Evolutionary conservation across 1,140 invertebrate genomes (phyloP), one percentile per base, ranked within the genome.

Genomic region (Drosophila biarmipes): DNA sequence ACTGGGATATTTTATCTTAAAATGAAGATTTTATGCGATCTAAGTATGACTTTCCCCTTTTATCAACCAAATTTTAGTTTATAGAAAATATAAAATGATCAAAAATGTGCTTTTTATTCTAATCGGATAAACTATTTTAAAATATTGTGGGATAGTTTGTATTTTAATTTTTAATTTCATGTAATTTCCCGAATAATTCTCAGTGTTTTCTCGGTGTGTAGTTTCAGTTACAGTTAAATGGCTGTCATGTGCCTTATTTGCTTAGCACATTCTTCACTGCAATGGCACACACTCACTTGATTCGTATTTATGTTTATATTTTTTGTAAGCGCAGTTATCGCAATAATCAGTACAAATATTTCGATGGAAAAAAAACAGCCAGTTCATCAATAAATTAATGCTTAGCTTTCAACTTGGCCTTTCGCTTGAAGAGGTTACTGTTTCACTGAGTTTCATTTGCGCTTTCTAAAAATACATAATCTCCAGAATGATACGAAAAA

Each of bases 401-500:
- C 27, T 43, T 34, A 31, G 54, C 38, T 43, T 56, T 62, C 45
- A 48, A 55, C 38, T 66, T 62, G 31, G 31, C 24, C 15, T 46
- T 58, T 46, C 11, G 31, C 31, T 15, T 61, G 31, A 61, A 66
- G 24, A 61, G 48, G 34, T 66, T 61, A 19, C 15, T 48, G 45
- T 31, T 64, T 7, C 31, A 43, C 17, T 29, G 14, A 21, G 37
- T 15, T 45, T 45, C 7, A 31, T 64, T 59, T 35, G n/a, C 31
- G 37, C n/a, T 48, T 73, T 61, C 14, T 17, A 12, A n/a, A 38
- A 40, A 46, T 46, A 46, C n/a, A n/a, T 24, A 46, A 14, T 38
- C 27, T 54, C 8, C 27, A 24, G 35, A 31, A 38, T 84, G 80
- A 78, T 84, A 79, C 75, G 37, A 61, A 29, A 21, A 40, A 12